Base-by-base conservation (phyloP, 2,113 vertebrate genomes). In the Eubucco bourcierii region DNA sequence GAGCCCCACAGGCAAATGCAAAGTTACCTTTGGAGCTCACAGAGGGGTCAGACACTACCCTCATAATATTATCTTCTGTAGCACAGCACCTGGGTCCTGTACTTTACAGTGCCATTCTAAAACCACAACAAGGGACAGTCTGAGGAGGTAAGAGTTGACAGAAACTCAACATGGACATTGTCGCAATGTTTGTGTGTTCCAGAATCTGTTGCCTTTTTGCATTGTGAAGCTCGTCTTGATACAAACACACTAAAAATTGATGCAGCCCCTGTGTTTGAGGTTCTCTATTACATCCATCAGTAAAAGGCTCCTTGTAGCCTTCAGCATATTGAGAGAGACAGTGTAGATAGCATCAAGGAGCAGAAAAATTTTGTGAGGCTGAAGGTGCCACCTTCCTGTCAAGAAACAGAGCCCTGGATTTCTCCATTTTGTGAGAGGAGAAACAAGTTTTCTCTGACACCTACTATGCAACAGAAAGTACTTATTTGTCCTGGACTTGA, bases 1-100 rank as follows among this genome's bases (percentile, higher is more conserved):
- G n/a, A 88, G 88, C 91, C 95, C 90, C 94, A 96, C 93, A 96
- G 96, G 96, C 96, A 96, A 97, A 97, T 96, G 95, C 93, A 95
- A 94, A 95, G 94, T 93, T 96, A 94, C 74, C 88, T 96, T 94
- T 97, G 92, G 95, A 94, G 87, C 93, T 90, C 91, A 93, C 91
- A 91, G 91, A 95, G 75, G 86, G 95, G 96, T 97, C 96, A 96
- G 93, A 71, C 12, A 4, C 50, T 95, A 96, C 80, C 65, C 84
- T 96, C 67, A 79, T 91, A 96, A 96, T 94, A 95, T 96, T 90
- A 96, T 94, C 88, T 93, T 94, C 68, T 73, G 76, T 73, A 82
- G 70, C 83, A 83, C 61, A 92, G 90, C 95, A 97, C 93, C 95
- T 97, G 96, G 85, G 93, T 95, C 87, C 87, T 84, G 59, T 83